These are phyloP conservation scores for Eucidaris tribuloides DNA, from an alignment of 35 echinoderm and acorn worm species.

Conservation along the genomic window DNA sequence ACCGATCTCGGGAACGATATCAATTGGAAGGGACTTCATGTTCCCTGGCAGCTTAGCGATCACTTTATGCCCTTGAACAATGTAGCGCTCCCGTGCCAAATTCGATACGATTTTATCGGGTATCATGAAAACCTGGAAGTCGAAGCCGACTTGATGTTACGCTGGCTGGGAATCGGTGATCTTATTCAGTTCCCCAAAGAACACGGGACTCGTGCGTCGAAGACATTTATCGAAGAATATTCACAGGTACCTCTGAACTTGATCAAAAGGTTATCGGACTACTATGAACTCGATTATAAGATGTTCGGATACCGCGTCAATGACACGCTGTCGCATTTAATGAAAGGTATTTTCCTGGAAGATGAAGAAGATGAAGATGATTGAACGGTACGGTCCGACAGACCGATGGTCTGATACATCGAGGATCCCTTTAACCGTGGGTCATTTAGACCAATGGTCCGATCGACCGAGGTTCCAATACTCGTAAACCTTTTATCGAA, in stretches of 20 bases:
- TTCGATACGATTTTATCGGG: too few relatives aligned
- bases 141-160: slow-evolving; percentile 40
- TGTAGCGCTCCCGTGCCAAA: slow-evolving; percentile 34
- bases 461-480: too few relatives aligned
- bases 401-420: too few relatives aligned
- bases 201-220: slow-evolving; percentile 8
- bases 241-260: neutral
- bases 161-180: slow-evolving; percentile 28
- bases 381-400: too few relatives aligned
- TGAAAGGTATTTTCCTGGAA: too few relatives aligned
- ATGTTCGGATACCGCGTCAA: slow-evolving; percentile 26
- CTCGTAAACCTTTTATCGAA: too few relatives aligned
- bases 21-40: neutral
- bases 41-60: slow-evolving; percentile 47
- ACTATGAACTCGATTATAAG: slow-evolving; percentile 30
- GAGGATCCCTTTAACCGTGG: too few relatives aligned
- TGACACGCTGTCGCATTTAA: too few relatives aligned
- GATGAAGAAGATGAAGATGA: too few relatives aligned
- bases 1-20: slow-evolving; percentile 19
- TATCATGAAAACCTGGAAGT: slow-evolving; percentile 47
- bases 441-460: too few relatives aligned
- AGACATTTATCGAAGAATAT: neutral
- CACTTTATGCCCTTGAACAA: too few relatives aligned
- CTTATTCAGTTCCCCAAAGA: slow-evolving; percentile 22
- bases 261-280: neutral